phyloP scores from a whole-genome alignment of 2,888 invertebrate species.

The Nymphalis urticae region DNA sequence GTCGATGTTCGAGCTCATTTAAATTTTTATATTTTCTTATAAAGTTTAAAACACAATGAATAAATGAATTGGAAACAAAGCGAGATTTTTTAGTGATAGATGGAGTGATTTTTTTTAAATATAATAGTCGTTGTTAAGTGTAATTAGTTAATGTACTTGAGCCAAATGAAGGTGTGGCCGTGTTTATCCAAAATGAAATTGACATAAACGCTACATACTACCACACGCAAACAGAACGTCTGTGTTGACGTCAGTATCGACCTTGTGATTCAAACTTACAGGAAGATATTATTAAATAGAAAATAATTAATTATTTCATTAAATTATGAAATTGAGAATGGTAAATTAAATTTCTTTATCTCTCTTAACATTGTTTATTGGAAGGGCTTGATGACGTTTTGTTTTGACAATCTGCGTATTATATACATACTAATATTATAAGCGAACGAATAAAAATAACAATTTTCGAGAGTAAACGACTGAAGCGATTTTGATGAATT shows the following conservation, averaged over 20 bases:
- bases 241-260: constrained; percentile 58
- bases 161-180: constrained; percentile 30
- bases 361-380: background rate
- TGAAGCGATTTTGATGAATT: too few relatives aligned
- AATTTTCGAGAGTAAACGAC: too few relatives aligned
- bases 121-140: constrained; percentile 4
- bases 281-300: constrained; percentile 27
- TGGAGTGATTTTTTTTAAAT: background rate
- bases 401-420: background rate
- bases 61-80: too few relatives aligned
- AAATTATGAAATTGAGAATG: constrained; percentile 7
- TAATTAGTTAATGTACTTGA: constrained; percentile 31
- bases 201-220: constrained; percentile 32
- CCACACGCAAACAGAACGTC: constrained; percentile 45
- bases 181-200: constrained; percentile 37
- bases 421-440: background rate
- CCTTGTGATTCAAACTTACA: constrained; percentile 58
- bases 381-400: background rate
- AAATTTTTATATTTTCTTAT: background rate
- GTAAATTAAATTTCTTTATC: background rate
- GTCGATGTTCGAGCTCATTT: background rate
- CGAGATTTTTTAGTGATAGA: background rate
- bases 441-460: too few relatives aligned
- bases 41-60: too few relatives aligned
- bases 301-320: constrained; percentile 20